Percentiles rank a stretch among this genome's conserved stretches.
Conservation (phyloP, 1,140 invertebrate species). For the Archegozetes longisetosus region DNA sequence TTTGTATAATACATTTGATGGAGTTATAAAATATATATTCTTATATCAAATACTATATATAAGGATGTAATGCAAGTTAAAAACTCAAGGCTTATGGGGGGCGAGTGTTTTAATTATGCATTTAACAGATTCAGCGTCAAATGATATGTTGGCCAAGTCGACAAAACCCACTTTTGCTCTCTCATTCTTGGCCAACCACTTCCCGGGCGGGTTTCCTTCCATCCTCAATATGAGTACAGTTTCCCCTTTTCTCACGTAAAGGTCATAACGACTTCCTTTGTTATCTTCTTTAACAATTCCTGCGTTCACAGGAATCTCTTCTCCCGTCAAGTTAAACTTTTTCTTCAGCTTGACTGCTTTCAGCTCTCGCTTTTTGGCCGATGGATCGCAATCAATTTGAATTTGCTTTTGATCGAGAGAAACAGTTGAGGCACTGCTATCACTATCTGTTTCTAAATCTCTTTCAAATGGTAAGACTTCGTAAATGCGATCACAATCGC, state of each 20-base stretch:
- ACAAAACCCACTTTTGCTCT: conserved; percentile 23
- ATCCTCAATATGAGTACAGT: conserved; percentile 21
- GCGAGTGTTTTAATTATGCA: conserved; percentile 16
- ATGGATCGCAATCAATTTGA: neutral
- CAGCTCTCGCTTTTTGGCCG: conserved; percentile 1
- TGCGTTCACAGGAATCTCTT: conserved; percentile 21
- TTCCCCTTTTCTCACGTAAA: conserved; percentile 19
- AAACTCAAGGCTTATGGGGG: too few relatives aligned
- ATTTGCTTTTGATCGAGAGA: neutral
- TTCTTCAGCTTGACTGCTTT: conserved; percentile 10
- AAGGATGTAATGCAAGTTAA: too few relatives aligned
- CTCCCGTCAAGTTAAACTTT: conserved; percentile 19
- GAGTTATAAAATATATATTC: too few relatives aligned
- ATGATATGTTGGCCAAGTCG: conserved; percentile 21
- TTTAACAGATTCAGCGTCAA: conserved; percentile 22
- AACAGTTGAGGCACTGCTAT: neutral
- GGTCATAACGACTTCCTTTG: conserved; percentile 10
- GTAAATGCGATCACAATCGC: conserved; percentile 7
- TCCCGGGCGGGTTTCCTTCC: conserved; percentile 22
- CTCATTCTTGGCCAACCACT: conserved; percentile 23
- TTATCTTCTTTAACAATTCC: conserved; percentile 20
- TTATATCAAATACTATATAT: too few relatives aligned
- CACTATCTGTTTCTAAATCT: conserved; percentile 7
- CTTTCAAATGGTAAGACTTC: conserved; percentile 4
- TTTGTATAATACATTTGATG: too few relatives aligned